A percentile compares a stretch with the other conserved stretches of the same genome.
phyloP scores from a whole-genome alignment of 1,140 invertebrate species.

The Trinorchestia longiramus region DNA sequence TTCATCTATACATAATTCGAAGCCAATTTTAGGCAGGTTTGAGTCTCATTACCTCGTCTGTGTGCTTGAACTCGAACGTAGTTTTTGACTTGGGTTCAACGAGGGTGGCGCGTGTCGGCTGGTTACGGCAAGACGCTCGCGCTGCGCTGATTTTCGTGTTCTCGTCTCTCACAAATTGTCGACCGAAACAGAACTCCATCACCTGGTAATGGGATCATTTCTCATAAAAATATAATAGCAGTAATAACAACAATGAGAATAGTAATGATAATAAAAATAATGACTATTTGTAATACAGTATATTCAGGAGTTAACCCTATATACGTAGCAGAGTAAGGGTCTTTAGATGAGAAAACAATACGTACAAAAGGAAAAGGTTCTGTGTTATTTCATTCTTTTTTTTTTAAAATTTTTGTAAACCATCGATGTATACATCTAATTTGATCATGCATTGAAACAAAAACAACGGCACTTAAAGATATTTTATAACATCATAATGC shows the following conservation, averaged over 20 bases:
- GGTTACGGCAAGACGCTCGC: not conserved
- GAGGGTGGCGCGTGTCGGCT: not conserved
- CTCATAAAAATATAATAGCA: too few relatives aligned
- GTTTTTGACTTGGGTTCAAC: not conserved
- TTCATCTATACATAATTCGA: not conserved
- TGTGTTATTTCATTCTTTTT: not conserved
- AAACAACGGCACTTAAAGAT: too few relatives aligned
- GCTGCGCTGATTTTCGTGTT: constrained; percentile 42
- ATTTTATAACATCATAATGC: too few relatives aligned
- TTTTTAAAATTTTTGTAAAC: too few relatives aligned
- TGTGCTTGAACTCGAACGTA: not conserved
- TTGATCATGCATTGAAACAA: too few relatives aligned
- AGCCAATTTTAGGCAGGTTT: not conserved
- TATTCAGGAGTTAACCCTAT: not conserved
- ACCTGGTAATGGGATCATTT: not conserved
- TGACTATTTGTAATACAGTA: too few relatives aligned
- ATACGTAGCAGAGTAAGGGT: too few relatives aligned
- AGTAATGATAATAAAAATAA: too few relatives aligned
- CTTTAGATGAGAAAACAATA: not conserved
- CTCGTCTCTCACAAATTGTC: not conserved
- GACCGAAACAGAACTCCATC: constrained; percentile 20
- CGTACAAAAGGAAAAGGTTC: not conserved
- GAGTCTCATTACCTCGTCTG: not conserved
- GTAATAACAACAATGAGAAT: not conserved
- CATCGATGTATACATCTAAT: too few relatives aligned